phyloP scores from a whole-genome alignment of 2,888 invertebrate genomes.

The Leptinotarsa peninsularis region DNA sequence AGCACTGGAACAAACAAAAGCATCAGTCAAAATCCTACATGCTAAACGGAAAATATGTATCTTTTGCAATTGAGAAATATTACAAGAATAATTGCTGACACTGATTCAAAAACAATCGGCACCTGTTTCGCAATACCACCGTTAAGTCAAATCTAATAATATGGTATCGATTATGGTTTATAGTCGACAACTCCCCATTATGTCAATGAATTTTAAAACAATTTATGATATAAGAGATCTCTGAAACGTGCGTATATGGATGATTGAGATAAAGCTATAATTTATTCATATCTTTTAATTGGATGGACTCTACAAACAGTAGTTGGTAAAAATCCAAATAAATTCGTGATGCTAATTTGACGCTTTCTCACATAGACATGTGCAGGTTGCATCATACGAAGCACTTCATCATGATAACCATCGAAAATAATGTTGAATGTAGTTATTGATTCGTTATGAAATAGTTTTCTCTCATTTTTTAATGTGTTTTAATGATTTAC shows the following conservation, averaged over 20 bases:
- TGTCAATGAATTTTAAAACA: slow-evolving; percentile 8
- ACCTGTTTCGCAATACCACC: slow-evolving; percentile 18
- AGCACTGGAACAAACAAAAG: not conserved
- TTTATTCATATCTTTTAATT: slow-evolving; percentile 17
- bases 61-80: not conserved
- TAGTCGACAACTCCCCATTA: slow-evolving; percentile 5
- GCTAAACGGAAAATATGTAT: not conserved
- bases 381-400: slow-evolving; percentile 1
- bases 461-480: too few species aligned
- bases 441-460: not conserved
- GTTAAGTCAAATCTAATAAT: slow-evolving; percentile 11
- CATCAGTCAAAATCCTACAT: not conserved
- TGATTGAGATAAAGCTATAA: slow-evolving; percentile 10
- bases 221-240: slow-evolving; percentile 10
- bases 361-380: slow-evolving; percentile 8
- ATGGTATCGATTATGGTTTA: slow-evolving; percentile 15
- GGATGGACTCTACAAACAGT: slow-evolving; percentile 7
- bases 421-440: not conserved
- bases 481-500: too few species aligned
- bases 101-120: slow-evolving; percentile 6
- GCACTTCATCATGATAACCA: not conserved
- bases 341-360: slow-evolving; percentile 16
- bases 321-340: slow-evolving; percentile 12
- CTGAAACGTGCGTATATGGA: slow-evolving; percentile 14
- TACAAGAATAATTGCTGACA: not conserved